Evolutionary conservation across 2,888 invertebrate genomes (phyloP), one percentile per base, ranked within the genome.

Genomic region (Anagyrus pseudococci): DNA sequence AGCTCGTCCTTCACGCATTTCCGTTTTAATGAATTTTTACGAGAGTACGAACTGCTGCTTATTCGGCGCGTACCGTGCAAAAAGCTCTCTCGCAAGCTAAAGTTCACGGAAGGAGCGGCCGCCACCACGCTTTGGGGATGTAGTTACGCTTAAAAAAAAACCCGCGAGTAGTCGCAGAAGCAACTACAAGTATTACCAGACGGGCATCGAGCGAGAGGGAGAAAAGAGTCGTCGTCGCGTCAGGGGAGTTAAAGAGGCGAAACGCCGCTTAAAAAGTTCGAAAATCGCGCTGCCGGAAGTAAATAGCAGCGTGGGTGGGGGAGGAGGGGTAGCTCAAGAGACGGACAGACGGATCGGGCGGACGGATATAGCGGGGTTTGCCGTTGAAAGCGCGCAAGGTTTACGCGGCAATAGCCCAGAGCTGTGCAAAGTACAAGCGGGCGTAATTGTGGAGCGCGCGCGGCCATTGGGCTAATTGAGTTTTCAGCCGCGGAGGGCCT

Each of bases 391-490:
- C 10, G 10, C 29, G 33, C 3, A 37, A 15, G 33, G 33, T n/a
- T n/a, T n/a, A n/a, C n/a, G n/a, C n/a, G n/a, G n/a, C n/a, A n/a
- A n/a, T n/a, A n/a, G n/a, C n/a, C n/a, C n/a, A n/a, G n/a, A n/a
- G n/a, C n/a, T n/a, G n/a, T n/a, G 64, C 15, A 62, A 63, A 62
- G 62, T 55, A 65, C 65, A 67, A 65, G 63, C 67, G 65, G 46
- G 63, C 65, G n/a, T 67, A 67, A 67, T 67, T 67, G 65, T 65
- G 61, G 46, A n/a, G n/a, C n/a, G n/a, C n/a, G n/a, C n/a, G n/a
- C 48, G 26, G 41, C 62, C 55, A 44, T 54, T 41, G 54, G 49
- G 41, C 67, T 67, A 67, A 67, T 67, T 67, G 67, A 67, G 65
- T 67, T 67, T 67, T 55, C 40, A 58, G 33, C 23, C 37, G 13